Evolutionary conservation across 2,797 vertebrate genomes (phyloP).

Genomic region (Otolemur crassicaudatus): DNA sequence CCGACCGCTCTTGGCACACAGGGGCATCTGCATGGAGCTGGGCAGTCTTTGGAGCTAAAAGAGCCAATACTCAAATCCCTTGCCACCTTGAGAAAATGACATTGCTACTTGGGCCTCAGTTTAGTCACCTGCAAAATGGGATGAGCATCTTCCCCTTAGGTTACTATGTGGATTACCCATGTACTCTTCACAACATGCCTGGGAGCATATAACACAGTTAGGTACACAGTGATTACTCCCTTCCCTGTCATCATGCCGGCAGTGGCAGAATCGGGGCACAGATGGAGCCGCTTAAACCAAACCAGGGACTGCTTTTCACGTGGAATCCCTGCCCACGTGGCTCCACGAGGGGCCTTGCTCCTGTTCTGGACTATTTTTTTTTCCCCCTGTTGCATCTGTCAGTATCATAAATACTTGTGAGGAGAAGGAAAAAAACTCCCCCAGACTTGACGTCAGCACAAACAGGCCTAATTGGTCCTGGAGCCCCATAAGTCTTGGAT

Average conservation of each 20-base stretch:
- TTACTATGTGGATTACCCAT: fast-evolving
- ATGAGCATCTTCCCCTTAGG: fast-evolving
- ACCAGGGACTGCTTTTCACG: neutral
- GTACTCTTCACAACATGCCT: fast-evolving
- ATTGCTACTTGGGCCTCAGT: fast-evolving
- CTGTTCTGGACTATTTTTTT: slow-evolving; percentile 21
- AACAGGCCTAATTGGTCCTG: slow-evolving; percentile 96
- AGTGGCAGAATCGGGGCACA: neutral
- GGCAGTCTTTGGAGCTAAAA: neutral
- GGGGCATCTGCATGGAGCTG: neutral
- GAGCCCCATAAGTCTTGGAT: slow-evolving; percentile 95
- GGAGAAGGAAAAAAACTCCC: slow-evolving; percentile 83
- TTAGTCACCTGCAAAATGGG: neutral
- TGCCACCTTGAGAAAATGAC: neutral
- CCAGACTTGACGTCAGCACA: slow-evolving; percentile 92
- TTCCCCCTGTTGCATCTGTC: slow-evolving; percentile 76
- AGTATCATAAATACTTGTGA: slow-evolving; percentile 84
- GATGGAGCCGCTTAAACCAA: neutral
- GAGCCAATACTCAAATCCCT: neutral
- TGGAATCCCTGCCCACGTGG: neutral
- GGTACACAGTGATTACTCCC: fast-evolving
- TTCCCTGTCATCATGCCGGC: fast-evolving
- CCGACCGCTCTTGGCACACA: fast-evolving
- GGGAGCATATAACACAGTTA: neutral
- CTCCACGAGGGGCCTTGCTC: neutral